Evolutionary conservation across 2,113 vertebrate genomes (phyloP), one percentile per base, ranked within the genome.

Genomic region (Myotis brandtii): DNA sequence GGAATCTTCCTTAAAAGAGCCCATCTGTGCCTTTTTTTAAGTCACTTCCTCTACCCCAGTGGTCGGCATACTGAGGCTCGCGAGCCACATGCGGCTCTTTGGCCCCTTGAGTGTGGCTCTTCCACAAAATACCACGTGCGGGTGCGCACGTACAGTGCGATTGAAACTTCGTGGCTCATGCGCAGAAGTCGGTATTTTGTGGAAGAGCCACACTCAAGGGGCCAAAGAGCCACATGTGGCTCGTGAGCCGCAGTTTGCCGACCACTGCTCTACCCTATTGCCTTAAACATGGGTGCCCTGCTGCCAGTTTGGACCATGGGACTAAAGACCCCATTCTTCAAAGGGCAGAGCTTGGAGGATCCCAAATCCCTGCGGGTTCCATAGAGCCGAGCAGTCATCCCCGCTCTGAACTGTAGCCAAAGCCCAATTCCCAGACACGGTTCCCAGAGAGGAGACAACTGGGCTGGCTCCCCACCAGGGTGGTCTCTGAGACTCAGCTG

Each of bases 1-100:
- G 34, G 67, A 85, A 62, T 73, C 73, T 94, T 67, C 52, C 82
- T 94, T 80, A 46, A 59, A 91, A 91, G 37, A 87, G 48, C 25
- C 67, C 12, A 9, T 34, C 30, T 23, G 32, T 48, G 80, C 34
- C n/a, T 79, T 72, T 62, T 37, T 86, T 93, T 72, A 43, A 54
- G 40, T 83, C 32, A 14, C 21, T 82, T 64, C 30, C 30, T 92
- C 48, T 86, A 64, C 64, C 34, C 18, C 18, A 54, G 16, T 52
- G 50, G 50, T 52, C 50, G 16, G 50, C 14, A 52, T 17, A 52
- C 50, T 17, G 50, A 4, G 16, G 16, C 50, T 52, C 50, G 1
- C 50, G 4, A 52, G 16, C 50, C 50, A 17, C 50, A 52, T 52
- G 50, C 16, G 16, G 50, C 50, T 52, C 50, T 52, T 6, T 43